Evolutionary conservation across 2,113 vertebrate genomes (phyloP).

Genomic region (Hemiprocne comata): DNA sequence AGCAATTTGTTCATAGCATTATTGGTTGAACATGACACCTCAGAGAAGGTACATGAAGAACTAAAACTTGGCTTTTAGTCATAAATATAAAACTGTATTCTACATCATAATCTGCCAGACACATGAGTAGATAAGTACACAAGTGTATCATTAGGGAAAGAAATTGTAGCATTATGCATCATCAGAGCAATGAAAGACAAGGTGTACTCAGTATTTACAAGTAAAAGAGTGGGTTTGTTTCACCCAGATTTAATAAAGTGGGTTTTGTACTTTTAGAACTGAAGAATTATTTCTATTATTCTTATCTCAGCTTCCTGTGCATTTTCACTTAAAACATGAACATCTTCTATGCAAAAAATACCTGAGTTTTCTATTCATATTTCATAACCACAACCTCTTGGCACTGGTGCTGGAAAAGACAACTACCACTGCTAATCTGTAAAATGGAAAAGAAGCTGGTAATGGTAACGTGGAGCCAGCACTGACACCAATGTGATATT

Average conservation of each 20-base stretch:
- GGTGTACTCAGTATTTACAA: not conserved
- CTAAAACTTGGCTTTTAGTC: slow-evolving; percentile 42
- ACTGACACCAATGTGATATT: not conserved
- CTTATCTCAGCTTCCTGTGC: not conserved
- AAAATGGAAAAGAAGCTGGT: not conserved
- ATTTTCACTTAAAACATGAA: not conserved
- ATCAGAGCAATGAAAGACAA: not conserved
- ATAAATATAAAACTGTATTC: slow-evolving; percentile 58
- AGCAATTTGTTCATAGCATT: slow-evolving; percentile 53
- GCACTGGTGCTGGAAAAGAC: not conserved
- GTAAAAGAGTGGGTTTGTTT: rapidly evolving
- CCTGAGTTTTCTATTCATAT: not conserved
- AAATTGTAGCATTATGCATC: not conserved
- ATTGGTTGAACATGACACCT: slow-evolving; percentile 40
- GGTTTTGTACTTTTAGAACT: not conserved
- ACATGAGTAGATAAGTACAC: not conserved
- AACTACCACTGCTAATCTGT: not conserved
- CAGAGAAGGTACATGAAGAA: slow-evolving; percentile 55
- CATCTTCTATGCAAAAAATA: not conserved
- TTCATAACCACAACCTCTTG: not conserved
- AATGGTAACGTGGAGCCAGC: not conserved
- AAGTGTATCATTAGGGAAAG: not conserved
- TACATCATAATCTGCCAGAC: slow-evolving; percentile 29
- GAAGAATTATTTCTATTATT: not conserved
- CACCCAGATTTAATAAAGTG: not conserved